Conservation (phyloP, 2,797 vertebrate genomes). For the Falco rusticolus region DNA sequence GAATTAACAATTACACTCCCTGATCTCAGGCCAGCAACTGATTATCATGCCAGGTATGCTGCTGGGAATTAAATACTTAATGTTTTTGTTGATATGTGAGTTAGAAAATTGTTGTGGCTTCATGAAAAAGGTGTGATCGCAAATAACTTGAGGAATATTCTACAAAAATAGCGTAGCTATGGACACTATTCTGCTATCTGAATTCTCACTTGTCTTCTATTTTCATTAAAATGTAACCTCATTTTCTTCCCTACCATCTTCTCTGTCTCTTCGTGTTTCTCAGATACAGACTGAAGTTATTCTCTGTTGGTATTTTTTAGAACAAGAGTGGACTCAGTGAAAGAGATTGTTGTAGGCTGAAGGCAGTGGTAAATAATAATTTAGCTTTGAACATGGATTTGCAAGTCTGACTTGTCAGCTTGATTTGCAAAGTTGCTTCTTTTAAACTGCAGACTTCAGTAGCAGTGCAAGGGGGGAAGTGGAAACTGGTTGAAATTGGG, state of each 20-base stretch:
- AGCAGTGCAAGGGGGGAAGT: neutral
- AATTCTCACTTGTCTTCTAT: neutral
- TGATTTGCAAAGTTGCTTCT: neutral
- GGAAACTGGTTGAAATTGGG: neutral
- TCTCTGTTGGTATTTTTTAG: neutral
- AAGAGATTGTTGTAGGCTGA: neutral
- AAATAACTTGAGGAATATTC: neutral
- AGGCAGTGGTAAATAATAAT: neutral
- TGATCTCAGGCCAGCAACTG: slow-evolving; percentile 80
- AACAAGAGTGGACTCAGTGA: neutral
- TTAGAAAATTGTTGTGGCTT: neutral
- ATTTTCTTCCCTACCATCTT: neutral
- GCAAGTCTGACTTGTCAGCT: neutral
- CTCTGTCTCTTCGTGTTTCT: neutral
- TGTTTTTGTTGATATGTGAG: neutral
- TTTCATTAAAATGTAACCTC: neutral
- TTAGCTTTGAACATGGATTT: neutral
- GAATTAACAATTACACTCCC: slow-evolving; percentile 75
- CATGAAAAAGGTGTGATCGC: neutral
- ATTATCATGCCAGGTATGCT: slow-evolving; percentile 81
- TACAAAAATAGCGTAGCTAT: neutral
- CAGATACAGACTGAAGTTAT: neutral
- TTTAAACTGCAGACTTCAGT: neutral
- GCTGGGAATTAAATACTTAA: neutral
- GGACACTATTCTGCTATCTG: neutral